A percentile compares a stretch with the other conserved stretches of the same genome.
Evolutionary conservation across 92 coral and sea anemone genomes (phyloP).

Genomic region (Meandrina meandrites): DNA sequence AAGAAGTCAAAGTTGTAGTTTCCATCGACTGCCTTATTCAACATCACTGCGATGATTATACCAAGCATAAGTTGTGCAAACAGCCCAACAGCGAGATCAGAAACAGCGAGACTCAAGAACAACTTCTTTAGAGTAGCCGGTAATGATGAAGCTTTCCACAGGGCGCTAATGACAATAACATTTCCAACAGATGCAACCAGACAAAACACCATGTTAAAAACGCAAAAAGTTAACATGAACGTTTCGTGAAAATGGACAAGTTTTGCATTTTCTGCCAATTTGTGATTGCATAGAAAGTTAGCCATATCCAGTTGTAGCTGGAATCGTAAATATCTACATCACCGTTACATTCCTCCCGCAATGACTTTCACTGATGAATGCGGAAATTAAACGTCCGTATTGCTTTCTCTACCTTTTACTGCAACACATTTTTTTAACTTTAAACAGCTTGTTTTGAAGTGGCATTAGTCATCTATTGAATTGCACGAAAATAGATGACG

Average conservation of each 20-base stretch:
- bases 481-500: too few species aligned
- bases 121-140: conserved; percentile 13
- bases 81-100: conserved; percentile 32
- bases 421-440: not conserved
- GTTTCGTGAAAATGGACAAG: not conserved
- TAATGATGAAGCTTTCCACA: conserved; percentile 28
- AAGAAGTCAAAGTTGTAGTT: not conserved
- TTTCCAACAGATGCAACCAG: not conserved
- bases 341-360: too few species aligned
- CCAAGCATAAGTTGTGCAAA: conserved; percentile 6
- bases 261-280: not conserved
- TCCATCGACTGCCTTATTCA: not conserved
- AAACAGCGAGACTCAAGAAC: conserved; percentile 17
- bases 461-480: too few species aligned
- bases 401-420: not conserved
- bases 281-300: not conserved
- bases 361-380: too few species aligned
- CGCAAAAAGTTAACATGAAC: not conserved
- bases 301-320: not conserved
- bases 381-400: not conserved
- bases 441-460: not conserved
- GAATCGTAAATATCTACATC: not conserved
- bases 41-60: not conserved
- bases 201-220: not conserved
- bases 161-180: not conserved